These are phyloP conservation scores for Scolanthus callimorphus DNA, from an alignment of 92 coral and sea anemone genomes.

Conservation along the genomic window DNA sequence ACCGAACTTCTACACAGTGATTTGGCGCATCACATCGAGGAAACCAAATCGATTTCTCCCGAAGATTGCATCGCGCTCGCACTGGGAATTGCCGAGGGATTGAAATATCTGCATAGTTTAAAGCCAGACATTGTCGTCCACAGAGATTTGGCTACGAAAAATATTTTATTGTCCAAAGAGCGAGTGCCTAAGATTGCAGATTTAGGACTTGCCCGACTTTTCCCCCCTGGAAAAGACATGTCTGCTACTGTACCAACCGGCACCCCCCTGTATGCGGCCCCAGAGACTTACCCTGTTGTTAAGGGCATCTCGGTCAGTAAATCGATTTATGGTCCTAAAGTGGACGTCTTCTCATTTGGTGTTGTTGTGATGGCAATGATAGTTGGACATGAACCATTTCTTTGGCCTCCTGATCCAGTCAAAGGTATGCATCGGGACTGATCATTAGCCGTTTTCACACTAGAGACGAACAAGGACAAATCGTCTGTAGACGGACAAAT, in stretches of 20 bases:
- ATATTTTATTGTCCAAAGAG: constrained; percentile 45
- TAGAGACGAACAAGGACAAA: no score
- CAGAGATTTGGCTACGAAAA: constrained; percentile 76
- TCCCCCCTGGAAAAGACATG: constrained; percentile 57
- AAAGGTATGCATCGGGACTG: no score
- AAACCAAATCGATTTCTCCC: constrained; percentile 36
- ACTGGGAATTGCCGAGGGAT: constrained; percentile 57
- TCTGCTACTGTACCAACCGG: constrained; percentile 68
- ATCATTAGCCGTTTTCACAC: no score
- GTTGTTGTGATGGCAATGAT: constrained; percentile 57
- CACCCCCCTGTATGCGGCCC: constrained; percentile 76
- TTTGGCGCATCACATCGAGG: constrained; percentile 35
- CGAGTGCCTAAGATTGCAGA: constrained; percentile 75
- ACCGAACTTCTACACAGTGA: constrained; percentile 73
- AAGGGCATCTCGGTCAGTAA: constrained; percentile 8
- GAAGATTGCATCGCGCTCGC: constrained; percentile 35
- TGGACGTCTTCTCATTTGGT: constrained; percentile 78
- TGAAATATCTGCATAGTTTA: constrained; percentile 60
- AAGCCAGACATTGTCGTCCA: constrained; percentile 47
- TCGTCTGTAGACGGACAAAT: no score
- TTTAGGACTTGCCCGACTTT: constrained; percentile 66
- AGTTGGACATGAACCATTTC: constrained; percentile 68
- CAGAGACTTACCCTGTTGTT: constrained; percentile 62
- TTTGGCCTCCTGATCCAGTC: constrained; percentile 47
- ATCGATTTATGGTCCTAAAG: constrained; percentile 64